These are phyloP conservation scores for Chitala chitala DNA, from an alignment of 2,113 vertebrate genomes.

Conservation along the genomic window DNA sequence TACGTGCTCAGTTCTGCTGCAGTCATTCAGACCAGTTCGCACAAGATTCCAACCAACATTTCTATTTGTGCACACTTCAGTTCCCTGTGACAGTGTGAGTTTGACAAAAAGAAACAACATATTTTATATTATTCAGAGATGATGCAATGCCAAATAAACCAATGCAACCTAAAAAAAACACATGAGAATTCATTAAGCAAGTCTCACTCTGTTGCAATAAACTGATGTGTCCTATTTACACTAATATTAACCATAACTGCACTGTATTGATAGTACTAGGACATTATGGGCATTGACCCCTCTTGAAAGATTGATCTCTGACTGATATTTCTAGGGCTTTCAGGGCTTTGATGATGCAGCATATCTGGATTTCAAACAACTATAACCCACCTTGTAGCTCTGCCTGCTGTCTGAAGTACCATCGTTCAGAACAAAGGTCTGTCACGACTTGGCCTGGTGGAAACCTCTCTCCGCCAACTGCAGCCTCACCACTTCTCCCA, in stretches of 20 bases:
- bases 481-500: constrained; percentile 54
- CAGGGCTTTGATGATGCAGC: constrained; percentile 70
- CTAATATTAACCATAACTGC: constrained; percentile 70
- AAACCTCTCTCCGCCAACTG: constrained; percentile 56
- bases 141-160: constrained; percentile 63
- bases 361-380: constrained; percentile 68
- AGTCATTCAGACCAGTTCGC: background rate
- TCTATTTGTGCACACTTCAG: constrained; percentile 12
- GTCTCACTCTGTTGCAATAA: constrained; percentile 66
- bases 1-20: background rate
- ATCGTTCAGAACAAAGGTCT: constrained; percentile 70
- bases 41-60: background rate
- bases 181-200: constrained; percentile 71
- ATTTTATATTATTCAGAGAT: constrained; percentile 66
- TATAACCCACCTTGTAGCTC: constrained; percentile 53
- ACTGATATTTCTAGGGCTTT: constrained; percentile 65
- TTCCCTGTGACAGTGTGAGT: constrained; percentile 41
- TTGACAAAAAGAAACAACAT: constrained; percentile 59
- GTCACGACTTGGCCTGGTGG: constrained; percentile 65
- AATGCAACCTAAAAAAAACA: constrained; percentile 65
- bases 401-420: constrained; percentile 70
- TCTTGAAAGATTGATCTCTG: constrained; percentile 64
- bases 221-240: constrained; percentile 75
- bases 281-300: constrained; percentile 68
- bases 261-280: constrained; percentile 65